Conservation (phyloP, 2,888 invertebrate genomes). For the Andrena praecox region DNA sequence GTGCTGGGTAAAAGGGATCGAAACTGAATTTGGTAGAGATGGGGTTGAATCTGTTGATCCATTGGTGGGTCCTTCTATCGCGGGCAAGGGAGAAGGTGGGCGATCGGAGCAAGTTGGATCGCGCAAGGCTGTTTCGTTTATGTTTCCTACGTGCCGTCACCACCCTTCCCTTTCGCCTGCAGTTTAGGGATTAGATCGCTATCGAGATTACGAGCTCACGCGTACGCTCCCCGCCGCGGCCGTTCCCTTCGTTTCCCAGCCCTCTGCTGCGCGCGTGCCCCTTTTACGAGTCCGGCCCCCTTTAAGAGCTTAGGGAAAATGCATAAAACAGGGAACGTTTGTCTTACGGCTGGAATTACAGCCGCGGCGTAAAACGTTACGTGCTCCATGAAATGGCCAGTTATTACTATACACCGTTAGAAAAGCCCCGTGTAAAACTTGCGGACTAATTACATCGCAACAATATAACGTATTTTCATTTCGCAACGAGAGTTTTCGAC, state of each 20-base stretch:
- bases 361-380: slow-evolving; percentile 1
- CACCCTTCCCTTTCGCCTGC: slow-evolving; percentile 38
- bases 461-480: too few species aligned
- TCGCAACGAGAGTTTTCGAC: too few species aligned
- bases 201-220: slow-evolving; percentile 62
- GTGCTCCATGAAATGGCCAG: not conserved
- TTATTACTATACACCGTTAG: not conserved
- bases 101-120: not conserved
- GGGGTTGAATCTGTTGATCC: not conserved
- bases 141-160: slow-evolving; percentile 23
- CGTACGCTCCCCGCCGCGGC: not conserved
- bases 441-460: too few species aligned
- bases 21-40: not conserved
- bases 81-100: not conserved
- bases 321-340: slow-evolving; percentile 13
- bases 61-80: not conserved
- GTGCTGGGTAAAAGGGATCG: not conserved
- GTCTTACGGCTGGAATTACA: slow-evolving; percentile 23
- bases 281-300: slow-evolving; percentile 16
- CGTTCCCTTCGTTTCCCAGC: not conserved
- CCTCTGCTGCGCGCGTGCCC: slow-evolving; percentile 10
- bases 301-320: slow-evolving; percentile 19
- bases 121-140: slow-evolving; percentile 9
- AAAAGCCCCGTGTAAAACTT: not conserved
- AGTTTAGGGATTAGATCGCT: slow-evolving; percentile 62